Evolutionary conservation across 2,797 vertebrate genomes (phyloP), one percentile per base, ranked within the genome.

Genomic region (Acomys russatus): DNA sequence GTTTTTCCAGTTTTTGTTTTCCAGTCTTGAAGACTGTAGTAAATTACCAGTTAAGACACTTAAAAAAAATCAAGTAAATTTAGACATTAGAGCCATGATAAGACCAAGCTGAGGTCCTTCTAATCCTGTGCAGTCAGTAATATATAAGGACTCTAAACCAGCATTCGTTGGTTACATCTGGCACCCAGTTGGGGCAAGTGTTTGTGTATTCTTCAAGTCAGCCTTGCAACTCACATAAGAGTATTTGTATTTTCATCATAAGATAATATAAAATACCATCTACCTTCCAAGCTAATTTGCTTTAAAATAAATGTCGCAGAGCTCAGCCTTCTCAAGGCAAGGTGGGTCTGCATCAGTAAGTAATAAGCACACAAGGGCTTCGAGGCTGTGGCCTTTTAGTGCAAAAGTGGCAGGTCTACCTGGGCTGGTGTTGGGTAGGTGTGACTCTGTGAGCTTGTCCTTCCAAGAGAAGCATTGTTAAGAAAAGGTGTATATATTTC

Each of bases 151-250:
- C 79, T 85, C 61, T 49, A 70, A 76, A 74, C 93, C 38, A 78
- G 95, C 64, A 54, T 80, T 92, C 79, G 61, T 94, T 90, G 84
- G 28, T 91, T 88, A 74, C 6, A 33, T 64, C 76, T 95, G 89
- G 63, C n/a, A 23, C 96, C 90, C 85, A 95, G 0, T 90, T 91
- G 89, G 86, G 54, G 83, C 44, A 93, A 56, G 14, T 86, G 73
- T 97, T 94, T 86, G 70, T 97, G 93, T 95, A 11, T 96, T 95
- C 83, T 83, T 97, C 73, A 95, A 73, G 35, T 64, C 90, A 97
- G 28, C 33, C 49, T 79, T 85, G 0, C 86, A 86, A 96, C 88
- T 96, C 95, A 44, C 44, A 44, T 44, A 44, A 44, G 44, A 44
- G 44, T 44, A 44, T 44, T 44, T 44, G 44, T 44, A 44, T 44